Evolutionary conservation across 64 coral and sea anemone genomes (phyloP), one percentile per base, ranked within the genome.

Genomic region (Stichodactyla helianthus): DNA sequence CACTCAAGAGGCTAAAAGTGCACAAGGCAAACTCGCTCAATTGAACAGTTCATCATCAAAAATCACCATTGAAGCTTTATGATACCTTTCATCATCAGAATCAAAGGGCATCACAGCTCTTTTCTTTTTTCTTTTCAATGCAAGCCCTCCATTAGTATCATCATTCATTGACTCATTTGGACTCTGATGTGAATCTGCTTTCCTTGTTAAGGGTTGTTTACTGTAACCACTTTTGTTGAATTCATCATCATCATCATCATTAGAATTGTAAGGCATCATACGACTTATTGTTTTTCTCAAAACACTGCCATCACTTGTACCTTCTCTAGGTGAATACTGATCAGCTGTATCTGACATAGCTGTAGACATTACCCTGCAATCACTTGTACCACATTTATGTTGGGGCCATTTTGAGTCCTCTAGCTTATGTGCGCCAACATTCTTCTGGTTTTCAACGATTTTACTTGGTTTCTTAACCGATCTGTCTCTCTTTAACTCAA

Each of bases 231-330:
- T 74, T 13, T 74, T 74, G 27, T 74, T 22, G 65, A 20, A 22
- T 74, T 14, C 68, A 26, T 70, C 65, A 70, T 70, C 64, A 71
- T 71, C 68, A 71, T 71, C 26, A 31, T 74, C 68, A 74, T 74
- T 14, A 6, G 7, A 11, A 31, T 81, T 16, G 53, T 16, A 54
- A n/a, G 9, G 26, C n/a, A 81, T 81, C 20, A 81, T 52, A 52
- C 6, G 53, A 20, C 78, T 83, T 71, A 14, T 82, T 89, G 10
- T 83, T 79, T 55, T 85, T 88, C 16, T 74, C 68, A 74, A 74
- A 54, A 94, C 92, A 61, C 80, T 94, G 4, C 92, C 88, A 79
- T 94, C 79, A 84, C 92, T 94, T 19, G 92, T 94, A 18, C 92
- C 92, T 85, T 94, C 88, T 64, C 88, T 88, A 51, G 86, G 89